Base-by-base conservation (phyloP, 2,888 invertebrate genomes). In the Ophion costatus region DNA sequence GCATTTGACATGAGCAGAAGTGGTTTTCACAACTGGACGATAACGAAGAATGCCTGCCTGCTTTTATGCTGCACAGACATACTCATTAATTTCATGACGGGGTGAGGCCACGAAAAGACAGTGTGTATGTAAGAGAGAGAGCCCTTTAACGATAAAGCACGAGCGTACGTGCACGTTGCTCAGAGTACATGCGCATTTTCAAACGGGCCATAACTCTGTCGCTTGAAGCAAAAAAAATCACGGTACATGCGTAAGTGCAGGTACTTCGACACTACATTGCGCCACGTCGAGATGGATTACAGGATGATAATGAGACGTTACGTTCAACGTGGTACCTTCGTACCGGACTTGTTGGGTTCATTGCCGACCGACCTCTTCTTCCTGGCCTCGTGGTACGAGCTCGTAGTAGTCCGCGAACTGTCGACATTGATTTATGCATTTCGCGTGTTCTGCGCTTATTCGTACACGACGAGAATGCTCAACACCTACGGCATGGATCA, bases 11-110 rank as follows among this genome's bases (percentile, higher is more conserved):
- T 91, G 83, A 61, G 42, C 0, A 78, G 82, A 14, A 42, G 66
- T 1, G 70, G 76, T 61, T 80, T 76, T 11, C 2, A 11, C 4
- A 67, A 85, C 14, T 92, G 92, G 91, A 90, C 88, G n/a, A 17
- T 84, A 38, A 6, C 89, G 1, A 91, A 93, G 82, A 91, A 93
- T 80, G 10, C 80, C 22, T 24, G 93, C 0, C 86, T 94, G 42
- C n/a, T 87, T 2, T 66, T 92, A 0, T 92, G 91, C 71, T 90
- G 91, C 51, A 3, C 87, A 2, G 94, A 94, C 82, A 89, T 94
- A 71, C 1, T 92, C 10, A 51, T 94, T 51, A 93, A 93, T 84
- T 93, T 92, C 78, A 84, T 87, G 10, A 94, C 94, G 6, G 94
- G 94, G 90, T 93, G 89, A 90, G 86, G 56, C 11, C 17, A 67